Evolutionary conservation across 2,888 invertebrate genomes (phyloP).

Genomic region (Drosophila acutilabella): DNA sequence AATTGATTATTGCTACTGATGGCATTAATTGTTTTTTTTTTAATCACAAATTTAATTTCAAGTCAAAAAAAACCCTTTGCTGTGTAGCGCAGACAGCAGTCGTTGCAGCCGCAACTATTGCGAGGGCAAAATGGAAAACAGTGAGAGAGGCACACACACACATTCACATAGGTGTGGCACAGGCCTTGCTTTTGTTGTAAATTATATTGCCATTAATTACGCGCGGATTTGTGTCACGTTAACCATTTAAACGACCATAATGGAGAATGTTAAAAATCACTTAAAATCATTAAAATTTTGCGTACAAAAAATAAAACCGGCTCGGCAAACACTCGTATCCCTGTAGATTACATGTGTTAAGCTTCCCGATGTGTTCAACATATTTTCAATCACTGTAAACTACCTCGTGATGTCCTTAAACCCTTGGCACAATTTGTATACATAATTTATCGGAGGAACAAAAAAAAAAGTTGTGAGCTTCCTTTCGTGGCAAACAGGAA

Average conservation of each 20-base stretch:
- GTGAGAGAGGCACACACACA: slow-evolving; percentile 1
- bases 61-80: no score
- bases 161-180: slow-evolving; percentile 17
- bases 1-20: neutral
- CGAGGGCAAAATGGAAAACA: neutral
- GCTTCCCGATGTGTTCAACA: slow-evolving; percentile 2
- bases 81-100: neutral
- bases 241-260: slow-evolving; percentile 64
- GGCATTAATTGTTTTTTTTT: neutral
- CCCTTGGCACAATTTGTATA: neutral
- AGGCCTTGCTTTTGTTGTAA: slow-evolving; percentile 47
- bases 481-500: slow-evolving; percentile 45
- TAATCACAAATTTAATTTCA: neutral
- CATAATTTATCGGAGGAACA: neutral
- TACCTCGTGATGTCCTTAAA: slow-evolving; percentile 1
- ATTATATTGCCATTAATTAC: slow-evolving; percentile 83
- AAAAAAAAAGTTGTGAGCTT: slow-evolving; percentile 15
- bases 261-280: slow-evolving; percentile 72
- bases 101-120: slow-evolving; percentile 4
- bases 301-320: slow-evolving; percentile 3
- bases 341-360: slow-evolving; percentile 16
- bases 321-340: slow-evolving; percentile 3
- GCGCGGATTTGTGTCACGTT: slow-evolving; percentile 64
- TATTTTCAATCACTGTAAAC: slow-evolving; percentile 8
- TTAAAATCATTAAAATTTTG: slow-evolving; percentile 64